These are phyloP conservation scores for Pholis gunnellus DNA, from an alignment of 2,113 vertebrate species.

Conservation along the genomic window DNA sequence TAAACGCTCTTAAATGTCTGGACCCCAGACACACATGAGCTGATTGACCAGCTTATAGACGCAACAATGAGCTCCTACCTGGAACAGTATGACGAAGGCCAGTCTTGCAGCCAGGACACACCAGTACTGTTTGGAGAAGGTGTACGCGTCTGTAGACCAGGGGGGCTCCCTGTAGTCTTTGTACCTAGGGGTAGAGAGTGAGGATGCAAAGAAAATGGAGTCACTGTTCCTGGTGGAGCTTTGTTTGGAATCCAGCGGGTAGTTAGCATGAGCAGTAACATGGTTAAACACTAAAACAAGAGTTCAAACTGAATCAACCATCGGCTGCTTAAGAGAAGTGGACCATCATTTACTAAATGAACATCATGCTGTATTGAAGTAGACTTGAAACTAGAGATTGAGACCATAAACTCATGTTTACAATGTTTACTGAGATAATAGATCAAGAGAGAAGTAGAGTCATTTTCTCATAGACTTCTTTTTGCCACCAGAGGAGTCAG, in stretches of 20 bases:
- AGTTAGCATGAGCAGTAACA: not conserved
- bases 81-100: constrained; percentile 96
- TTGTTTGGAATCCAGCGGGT: not conserved
- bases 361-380: not conserved
- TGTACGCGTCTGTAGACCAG: constrained; percentile 90
- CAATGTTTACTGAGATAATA: not conserved
- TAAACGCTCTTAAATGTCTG: not conserved
- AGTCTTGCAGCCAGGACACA: constrained; percentile 92
- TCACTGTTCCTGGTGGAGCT: not conserved
- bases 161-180: constrained; percentile 98
- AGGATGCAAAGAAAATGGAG: not conserved
- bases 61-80: constrained; percentile 83
- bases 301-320: not conserved
- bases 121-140: constrained; percentile 97
- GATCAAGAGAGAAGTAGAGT: not conserved
- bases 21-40: not conserved
- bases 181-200: constrained; percentile 83
- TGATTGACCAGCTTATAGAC: not conserved
- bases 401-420: not conserved
- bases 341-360: not conserved
- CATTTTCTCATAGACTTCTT: not conserved
- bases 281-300: no score
- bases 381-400: not conserved
- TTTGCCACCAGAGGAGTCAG: not conserved
- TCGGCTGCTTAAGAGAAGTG: not conserved